phyloP scores from a whole-genome alignment of 1,140 invertebrate genomes.

The Papilio xuthus region DNA sequence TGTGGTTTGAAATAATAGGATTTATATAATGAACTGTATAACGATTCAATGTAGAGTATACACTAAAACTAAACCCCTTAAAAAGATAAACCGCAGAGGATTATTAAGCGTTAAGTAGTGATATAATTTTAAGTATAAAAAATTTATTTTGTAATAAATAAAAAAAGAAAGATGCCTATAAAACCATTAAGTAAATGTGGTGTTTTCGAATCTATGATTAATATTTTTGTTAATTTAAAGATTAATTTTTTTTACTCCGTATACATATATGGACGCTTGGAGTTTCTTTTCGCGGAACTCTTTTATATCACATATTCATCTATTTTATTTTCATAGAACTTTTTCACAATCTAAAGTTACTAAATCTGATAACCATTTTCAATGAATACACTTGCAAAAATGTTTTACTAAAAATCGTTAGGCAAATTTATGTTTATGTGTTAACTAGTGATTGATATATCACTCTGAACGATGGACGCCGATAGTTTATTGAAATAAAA shows the following conservation, averaged over 20 bases:
- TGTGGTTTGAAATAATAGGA: not conserved
- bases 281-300: not conserved
- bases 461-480: not conserved
- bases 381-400: not conserved
- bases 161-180: too few species aligned
- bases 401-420: not conserved
- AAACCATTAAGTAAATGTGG: too few species aligned
- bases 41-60: too few species aligned
- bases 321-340: not conserved
- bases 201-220: not conserved
- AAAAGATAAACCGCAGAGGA: too few species aligned
- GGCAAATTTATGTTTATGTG: not conserved
- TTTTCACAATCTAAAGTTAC: slow-evolving; percentile 17
- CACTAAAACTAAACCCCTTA: too few species aligned
- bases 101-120: too few species aligned
- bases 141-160: too few species aligned
- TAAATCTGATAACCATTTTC: not conserved
- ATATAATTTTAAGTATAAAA: too few species aligned
- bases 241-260: too few species aligned
- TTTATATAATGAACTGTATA: too few species aligned
- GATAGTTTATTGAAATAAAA: slow-evolving; percentile 46
- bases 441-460: not conserved
- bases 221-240: not conserved
- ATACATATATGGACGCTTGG: not conserved
- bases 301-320: not conserved